phyloP scores from a whole-genome alignment of 2,797 vertebrate species.

The Thamnophis elegans region DNA sequence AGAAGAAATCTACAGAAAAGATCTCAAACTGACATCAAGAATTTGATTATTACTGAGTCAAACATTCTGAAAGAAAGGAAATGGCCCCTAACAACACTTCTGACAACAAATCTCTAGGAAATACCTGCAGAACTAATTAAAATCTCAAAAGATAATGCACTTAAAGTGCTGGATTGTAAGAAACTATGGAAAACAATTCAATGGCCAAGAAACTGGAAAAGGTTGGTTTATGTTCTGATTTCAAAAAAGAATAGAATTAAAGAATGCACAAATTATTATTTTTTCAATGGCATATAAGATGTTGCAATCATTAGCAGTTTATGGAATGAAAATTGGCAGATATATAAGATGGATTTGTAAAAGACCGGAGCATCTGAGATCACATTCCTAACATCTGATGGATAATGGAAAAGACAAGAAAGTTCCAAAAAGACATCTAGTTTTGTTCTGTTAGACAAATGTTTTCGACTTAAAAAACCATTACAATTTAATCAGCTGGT shows the following conservation, averaged over 20 bases:
- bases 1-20: background rate
- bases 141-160: background rate
- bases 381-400: background rate
- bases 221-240: too few relatives aligned
- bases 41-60: background rate
- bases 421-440: background rate
- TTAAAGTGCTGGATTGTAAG: background rate
- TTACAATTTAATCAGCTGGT: background rate
- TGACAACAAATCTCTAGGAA: background rate
- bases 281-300: too few relatives aligned
- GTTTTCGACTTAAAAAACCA: background rate
- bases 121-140: background rate
- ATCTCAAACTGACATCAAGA: background rate
- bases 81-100: background rate
- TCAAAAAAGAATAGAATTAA: too few relatives aligned
- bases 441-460: background rate
- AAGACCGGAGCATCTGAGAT: too few relatives aligned
- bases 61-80: background rate
- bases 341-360: too few relatives aligned
- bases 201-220: too few relatives aligned
- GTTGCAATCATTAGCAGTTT: too few relatives aligned
- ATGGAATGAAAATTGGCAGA: too few relatives aligned
- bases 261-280: too few relatives aligned
- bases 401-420: background rate
- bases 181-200: too few relatives aligned